Base-by-base conservation (phyloP, 2,113 vertebrate species). In the Propithecus coquereli region DNA sequence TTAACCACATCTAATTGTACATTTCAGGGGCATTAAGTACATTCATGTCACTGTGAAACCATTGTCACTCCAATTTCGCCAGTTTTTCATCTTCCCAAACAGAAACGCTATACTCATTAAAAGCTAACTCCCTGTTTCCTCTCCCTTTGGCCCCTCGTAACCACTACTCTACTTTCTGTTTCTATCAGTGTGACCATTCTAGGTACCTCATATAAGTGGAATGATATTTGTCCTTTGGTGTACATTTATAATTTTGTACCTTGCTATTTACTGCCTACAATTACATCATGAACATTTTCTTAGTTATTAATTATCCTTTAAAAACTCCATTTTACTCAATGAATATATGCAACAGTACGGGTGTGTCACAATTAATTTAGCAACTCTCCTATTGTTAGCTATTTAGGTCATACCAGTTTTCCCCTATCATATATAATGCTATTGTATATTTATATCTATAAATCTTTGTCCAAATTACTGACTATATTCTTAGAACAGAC, bases 361-460 rank as follows among this genome's bases (percentile, higher is more conserved):
- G 47, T 80, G 85, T 4, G 32, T 22, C 50, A 94, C 47, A 89
- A 81, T 70, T 90, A 91, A 97, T 59, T 96, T 91, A 94, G 90
- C 50, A 16, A 81, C 16, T 59, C 20, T 43, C 40, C 32, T 68
- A 40, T 0, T 95, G 10, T 81, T 79, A 93, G 34, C 73, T 54
- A 88, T 86, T 71, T 57, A 91, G 50, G 59, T 85, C 65, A 80
- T n/a, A 63, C 43, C 8, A 88, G 43, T 91, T 89, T 77, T 88
- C 25, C 57, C 43, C 18, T n/a, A 90, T 65, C 74, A 92, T 59
- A 4, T 90, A 71, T 32, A 89, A 57, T 76, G 52, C 63, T 85
- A 93, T 14, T 91, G 2, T 65, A 54, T 81, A 81, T 50, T 84
- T 91, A 91, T 65, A 43, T 88, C 59, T 59, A 92, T 76, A 68